phyloP scores from a whole-genome alignment of 2,797 vertebrate species.

The Ambastaia sidthimunki region DNA sequence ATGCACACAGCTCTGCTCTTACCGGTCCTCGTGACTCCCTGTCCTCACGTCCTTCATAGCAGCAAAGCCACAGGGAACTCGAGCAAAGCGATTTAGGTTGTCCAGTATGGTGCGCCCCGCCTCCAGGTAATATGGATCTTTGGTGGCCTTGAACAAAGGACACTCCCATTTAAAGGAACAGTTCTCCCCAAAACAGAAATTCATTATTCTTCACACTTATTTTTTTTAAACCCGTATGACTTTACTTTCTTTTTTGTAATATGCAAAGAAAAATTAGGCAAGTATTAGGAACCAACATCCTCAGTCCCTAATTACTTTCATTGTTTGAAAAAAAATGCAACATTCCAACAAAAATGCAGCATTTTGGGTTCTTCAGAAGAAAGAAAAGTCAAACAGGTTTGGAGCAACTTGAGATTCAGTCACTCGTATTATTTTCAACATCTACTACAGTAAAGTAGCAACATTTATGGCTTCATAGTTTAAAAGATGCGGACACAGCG shows the following conservation, averaged over 20 bases:
- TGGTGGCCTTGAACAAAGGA: constrained; percentile 83
- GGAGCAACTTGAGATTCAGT: background rate
- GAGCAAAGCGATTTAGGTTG: constrained; percentile 96
- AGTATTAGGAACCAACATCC: too few species aligned
- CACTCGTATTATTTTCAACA: background rate
- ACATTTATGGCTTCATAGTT: background rate
- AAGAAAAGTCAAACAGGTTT: background rate
- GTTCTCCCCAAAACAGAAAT: background rate
- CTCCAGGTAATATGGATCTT: constrained; percentile 96
- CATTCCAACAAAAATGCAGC: background rate
- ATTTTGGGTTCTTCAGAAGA: background rate
- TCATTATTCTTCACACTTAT: background rate
- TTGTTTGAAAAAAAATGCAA: background rate
- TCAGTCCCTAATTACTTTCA: background rate
- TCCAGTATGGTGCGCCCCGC: constrained; percentile 96
- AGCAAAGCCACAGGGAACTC: constrained; percentile 98
- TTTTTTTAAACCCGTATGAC: too few species aligned
- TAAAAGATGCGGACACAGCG: too few species aligned
- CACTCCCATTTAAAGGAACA: background rate
- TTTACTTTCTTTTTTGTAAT: too few species aligned
- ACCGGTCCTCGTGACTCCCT: constrained; percentile 98
- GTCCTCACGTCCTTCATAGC: constrained; percentile 99
- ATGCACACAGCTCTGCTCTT: constrained; percentile 48
- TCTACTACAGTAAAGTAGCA: background rate
- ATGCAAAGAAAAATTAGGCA: background rate